Evolutionary conservation across 2,113 vertebrate genomes (phyloP), one percentile per base, ranked within the genome.

Genomic region (Paradoxurus hermaphroditus): DNA sequence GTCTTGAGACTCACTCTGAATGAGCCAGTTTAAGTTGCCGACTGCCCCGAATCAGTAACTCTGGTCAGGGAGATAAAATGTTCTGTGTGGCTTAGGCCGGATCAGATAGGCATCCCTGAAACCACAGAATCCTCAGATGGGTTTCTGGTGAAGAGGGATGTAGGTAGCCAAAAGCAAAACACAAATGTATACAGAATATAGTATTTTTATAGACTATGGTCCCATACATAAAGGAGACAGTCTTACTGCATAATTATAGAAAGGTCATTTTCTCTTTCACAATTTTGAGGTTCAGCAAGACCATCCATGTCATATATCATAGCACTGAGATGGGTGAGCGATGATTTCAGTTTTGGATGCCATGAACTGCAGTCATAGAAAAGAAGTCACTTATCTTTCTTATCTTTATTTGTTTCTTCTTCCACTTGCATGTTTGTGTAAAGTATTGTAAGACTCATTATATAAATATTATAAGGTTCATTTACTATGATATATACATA

Each of bases 201-300:
- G 12, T 12, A n/a, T 39, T 49, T 81, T 53, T 77, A 39, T n/a
- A 83, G 77, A 79, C 21, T 29, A 79, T 46, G 18, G 27, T 31
- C 41, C 19, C 25, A 91, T 41, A 97, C 16, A 92, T 83, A 88
- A 95, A 89, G 29, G n/a, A 97, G 12, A 83, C 9, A 86, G 41
- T 87, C 49, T 88, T 94, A 79, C 79, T 83, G 21, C 25, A 70
- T 95, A 94, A 91, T 78, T 91, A 75, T 49, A 86, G 11, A 34
- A 97, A 90, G 88, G 78, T 94, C 87, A 89, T 86, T 79, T 97
- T 95, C 46, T 90, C 72, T 97, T 95, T 97, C 39, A 94, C n/a
- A 91, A 36, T 92, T 95, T 95, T 41, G 90, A 91, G 36, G 81
- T 96, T 97, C 97, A 97, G 87, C 51, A 83, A 92, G 92, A 84